Evolutionary conservation across 1,140 invertebrate species (phyloP).

Genomic region (Drosophila nannoptera): DNA sequence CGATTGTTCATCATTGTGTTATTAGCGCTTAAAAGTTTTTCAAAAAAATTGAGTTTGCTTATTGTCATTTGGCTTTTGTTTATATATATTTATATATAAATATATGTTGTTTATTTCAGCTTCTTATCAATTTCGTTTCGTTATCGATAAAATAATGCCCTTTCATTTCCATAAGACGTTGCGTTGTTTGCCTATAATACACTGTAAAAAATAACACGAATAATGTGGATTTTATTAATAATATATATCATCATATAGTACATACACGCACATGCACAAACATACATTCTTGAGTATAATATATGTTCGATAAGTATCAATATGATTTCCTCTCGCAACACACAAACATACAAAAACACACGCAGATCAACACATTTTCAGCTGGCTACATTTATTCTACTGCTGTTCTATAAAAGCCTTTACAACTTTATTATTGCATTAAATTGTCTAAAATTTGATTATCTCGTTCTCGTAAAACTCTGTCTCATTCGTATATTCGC

Average conservation of each 20-base stretch:
- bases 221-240: background rate
- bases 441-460: conserved; percentile 10
- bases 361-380: conserved; percentile 6
- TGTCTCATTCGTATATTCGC: background rate
- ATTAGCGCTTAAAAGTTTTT: conserved; percentile 9
- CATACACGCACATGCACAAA: background rate
- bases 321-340: background rate
- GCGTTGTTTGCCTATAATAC: conserved; percentile 20
- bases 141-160: conserved; percentile 27
- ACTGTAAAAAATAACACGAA: conserved; percentile 24
- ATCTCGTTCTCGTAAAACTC: conserved; percentile 2
- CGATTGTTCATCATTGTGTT: conserved; percentile 18
- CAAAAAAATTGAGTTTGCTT: background rate
- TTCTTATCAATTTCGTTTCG: conserved; percentile 22
- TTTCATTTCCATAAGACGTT: conserved; percentile 22
- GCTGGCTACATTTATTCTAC: background rate
- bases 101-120: conserved; percentile 2
- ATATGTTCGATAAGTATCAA: conserved; percentile 8
- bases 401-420: background rate
- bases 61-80: background rate
- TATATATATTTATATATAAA: too few species aligned
- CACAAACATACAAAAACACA: background rate
- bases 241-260: background rate
- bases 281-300: background rate
- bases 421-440: conserved; percentile 1